Conservation (phyloP, 1,140 invertebrate species). For the Dendrolimus punctatus region DNA sequence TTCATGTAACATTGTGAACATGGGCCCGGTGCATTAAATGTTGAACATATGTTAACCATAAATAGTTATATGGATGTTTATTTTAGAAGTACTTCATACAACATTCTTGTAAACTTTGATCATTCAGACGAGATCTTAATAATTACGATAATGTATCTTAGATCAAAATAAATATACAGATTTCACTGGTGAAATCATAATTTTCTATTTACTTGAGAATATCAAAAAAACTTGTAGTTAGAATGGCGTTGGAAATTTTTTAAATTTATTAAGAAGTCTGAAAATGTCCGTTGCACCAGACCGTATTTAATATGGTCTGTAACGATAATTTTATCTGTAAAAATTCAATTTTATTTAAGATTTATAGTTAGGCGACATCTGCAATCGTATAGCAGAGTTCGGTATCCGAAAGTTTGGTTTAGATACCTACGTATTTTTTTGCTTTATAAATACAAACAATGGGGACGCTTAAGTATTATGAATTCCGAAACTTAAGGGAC, state of each 20-base stretch:
- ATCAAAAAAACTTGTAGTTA: constrained; percentile 51
- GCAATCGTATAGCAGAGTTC: constrained; percentile 37
- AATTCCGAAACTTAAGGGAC: constrained; percentile 50
- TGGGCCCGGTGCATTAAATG: constrained; percentile 21
- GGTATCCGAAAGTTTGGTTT: constrained; percentile 29
- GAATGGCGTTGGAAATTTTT: constrained; percentile 51
- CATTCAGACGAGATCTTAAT: constrained; percentile 5
- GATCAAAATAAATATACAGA: constrained; percentile 41
- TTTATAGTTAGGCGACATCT: constrained; percentile 56
- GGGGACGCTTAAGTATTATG: constrained; percentile 33
- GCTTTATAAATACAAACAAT: constrained; percentile 37
- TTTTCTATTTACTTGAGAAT: constrained; percentile 52
- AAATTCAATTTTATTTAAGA: constrained; percentile 58
- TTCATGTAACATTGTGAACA: constrained; percentile 14
- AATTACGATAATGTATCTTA: constrained; percentile 11
- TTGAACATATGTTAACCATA: not conserved
- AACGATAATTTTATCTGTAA: constrained; percentile 56
- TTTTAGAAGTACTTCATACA: too few relatives aligned
- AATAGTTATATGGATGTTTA: too few relatives aligned
- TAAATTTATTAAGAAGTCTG: constrained; percentile 49
- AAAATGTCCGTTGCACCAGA: constrained; percentile 39
- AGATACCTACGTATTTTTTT: constrained; percentile 25
- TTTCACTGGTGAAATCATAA: constrained; percentile 48
- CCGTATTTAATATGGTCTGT: constrained; percentile 52
- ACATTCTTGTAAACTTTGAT: not conserved